Evolutionary conservation across 2,113 vertebrate genomes (phyloP), one percentile per base, ranked within the genome.

Genomic region (Australoheros scitulus): DNA sequence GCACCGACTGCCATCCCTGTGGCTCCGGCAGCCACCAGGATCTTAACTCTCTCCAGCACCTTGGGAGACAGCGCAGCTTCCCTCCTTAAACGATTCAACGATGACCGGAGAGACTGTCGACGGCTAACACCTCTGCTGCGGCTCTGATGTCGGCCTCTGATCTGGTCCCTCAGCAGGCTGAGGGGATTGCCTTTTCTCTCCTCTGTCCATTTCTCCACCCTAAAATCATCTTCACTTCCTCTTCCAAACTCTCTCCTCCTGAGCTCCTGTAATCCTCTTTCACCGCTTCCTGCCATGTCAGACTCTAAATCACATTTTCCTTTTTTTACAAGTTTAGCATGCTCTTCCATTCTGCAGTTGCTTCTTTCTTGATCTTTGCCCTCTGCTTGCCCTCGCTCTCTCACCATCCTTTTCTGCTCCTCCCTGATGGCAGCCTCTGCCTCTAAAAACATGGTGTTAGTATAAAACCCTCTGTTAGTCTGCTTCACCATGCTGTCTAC

Each of bases 1-100:
- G 92, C 94, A 55, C 96, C 95, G 1, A 95, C 91, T 0, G 79
- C 95, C 90, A 95, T 50, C 13, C 96, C 96, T 0, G 95, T 94
- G 11, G 93, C 88, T 57, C 92, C 95, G 1, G 95, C 93, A 15
- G 93, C 89, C 55, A 96, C 93, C 13, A 96, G 32, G 68, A 87
- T 76, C 61, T 94, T 95, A 2, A 96, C 36, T 47, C 84, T 93
- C 29, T 92, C 60, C 59, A 96, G 88, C 18, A 96, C 95, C 18
- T 91, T 90, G 6, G 87, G 36, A 3, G 95, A 96, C 18, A 95
- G 91, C 0, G 84, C 87, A 0, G 94, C 95, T 76, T 94, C 87
- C 50, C 63, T 92, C 58, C 95, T 86, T 18, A 92, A 13, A 56
- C 41, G 74, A 11, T 17, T 56, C 29, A 92, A 14, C 4, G 89